Evolutionary conservation across 2,888 invertebrate species (phyloP).

Genomic region (Scelioninae gen. 2): DNA sequence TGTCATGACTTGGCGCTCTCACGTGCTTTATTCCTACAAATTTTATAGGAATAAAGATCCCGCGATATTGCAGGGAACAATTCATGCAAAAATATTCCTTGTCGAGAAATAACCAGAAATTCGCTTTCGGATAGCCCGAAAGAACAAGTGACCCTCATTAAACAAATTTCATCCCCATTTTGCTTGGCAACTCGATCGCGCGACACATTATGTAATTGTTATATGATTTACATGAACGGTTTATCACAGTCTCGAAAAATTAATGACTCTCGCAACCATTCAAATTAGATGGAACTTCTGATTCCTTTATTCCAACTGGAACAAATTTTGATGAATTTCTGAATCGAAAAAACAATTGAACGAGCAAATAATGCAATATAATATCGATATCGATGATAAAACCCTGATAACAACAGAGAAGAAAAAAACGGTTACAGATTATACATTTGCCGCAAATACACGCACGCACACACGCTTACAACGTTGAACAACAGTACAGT

Average conservation of each 20-base stretch:
- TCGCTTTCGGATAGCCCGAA: slow-evolving; percentile 7
- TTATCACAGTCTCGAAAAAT: neutral
- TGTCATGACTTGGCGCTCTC: slow-evolving; percentile 49
- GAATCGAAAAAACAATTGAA: too few species aligned
- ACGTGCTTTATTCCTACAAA: slow-evolving; percentile 43
- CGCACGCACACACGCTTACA: slow-evolving; percentile 53
- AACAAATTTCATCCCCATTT: slow-evolving; percentile 20
- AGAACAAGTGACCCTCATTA: slow-evolving; percentile 29
- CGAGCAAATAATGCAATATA: too few species aligned
- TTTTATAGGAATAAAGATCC: slow-evolving; percentile 24
- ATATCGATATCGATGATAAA: too few species aligned
- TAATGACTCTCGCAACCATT: too few species aligned
- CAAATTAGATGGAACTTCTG: too few species aligned
- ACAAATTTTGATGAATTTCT: too few species aligned
- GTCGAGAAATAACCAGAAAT: slow-evolving; percentile 10
- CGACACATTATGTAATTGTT: neutral
- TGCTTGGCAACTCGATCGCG: neutral
- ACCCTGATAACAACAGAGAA: too few species aligned
- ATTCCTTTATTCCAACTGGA: too few species aligned
- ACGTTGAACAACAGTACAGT: slow-evolving; percentile 26
- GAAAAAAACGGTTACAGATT: slow-evolving; percentile 32
- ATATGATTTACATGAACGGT: neutral
- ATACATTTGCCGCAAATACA: slow-evolving; percentile 33
- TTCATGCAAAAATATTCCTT: slow-evolving; percentile 46
- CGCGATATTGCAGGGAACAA: slow-evolving; percentile 20